These are phyloP conservation scores for Poeciliopsis infans DNA, from an alignment of 2,797 vertebrate species.

Conservation along the genomic window DNA sequence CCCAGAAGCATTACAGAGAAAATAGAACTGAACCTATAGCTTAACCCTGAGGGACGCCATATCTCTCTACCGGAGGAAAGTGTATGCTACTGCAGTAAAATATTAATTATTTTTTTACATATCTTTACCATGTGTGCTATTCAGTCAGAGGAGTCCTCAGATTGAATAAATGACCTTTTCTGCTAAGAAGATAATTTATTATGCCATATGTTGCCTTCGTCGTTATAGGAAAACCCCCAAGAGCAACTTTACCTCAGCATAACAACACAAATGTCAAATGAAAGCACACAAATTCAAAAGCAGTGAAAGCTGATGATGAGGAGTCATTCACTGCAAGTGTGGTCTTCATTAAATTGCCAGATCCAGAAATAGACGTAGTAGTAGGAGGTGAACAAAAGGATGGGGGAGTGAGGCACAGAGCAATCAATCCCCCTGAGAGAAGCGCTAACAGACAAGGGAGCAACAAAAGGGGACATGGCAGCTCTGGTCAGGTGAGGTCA, in stretches of 20 bases:
- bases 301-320: slow-evolving; percentile 40
- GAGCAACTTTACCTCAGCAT: background rate
- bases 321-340: slow-evolving; percentile 55
- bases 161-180: background rate
- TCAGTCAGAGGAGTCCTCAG: background rate
- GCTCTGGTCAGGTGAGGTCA: slow-evolving; percentile 71
- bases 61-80: background rate
- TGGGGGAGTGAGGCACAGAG: slow-evolving; percentile 12
- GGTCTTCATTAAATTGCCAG: slow-evolving; percentile 79
- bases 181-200: slow-evolving; percentile 11
- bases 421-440: slow-evolving; percentile 56
- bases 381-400: slow-evolving; percentile 44
- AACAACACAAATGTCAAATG: slow-evolving; percentile 6
- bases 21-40: background rate
- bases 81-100: background rate
- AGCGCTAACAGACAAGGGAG: slow-evolving; percentile 65
- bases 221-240: background rate
- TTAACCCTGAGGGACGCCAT: background rate
- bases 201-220: slow-evolving; percentile 13
- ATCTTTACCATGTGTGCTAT: background rate
- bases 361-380: slow-evolving; percentile 64
- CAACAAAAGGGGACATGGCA: slow-evolving; percentile 64
- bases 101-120: background rate
- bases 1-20: background rate
- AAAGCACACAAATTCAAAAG: background rate